A percentile compares a stretch with the other conserved stretches of the same genome.
phyloP scores from a whole-genome alignment of 2,797 vertebrate species.

The Sitta carolinensis region DNA sequence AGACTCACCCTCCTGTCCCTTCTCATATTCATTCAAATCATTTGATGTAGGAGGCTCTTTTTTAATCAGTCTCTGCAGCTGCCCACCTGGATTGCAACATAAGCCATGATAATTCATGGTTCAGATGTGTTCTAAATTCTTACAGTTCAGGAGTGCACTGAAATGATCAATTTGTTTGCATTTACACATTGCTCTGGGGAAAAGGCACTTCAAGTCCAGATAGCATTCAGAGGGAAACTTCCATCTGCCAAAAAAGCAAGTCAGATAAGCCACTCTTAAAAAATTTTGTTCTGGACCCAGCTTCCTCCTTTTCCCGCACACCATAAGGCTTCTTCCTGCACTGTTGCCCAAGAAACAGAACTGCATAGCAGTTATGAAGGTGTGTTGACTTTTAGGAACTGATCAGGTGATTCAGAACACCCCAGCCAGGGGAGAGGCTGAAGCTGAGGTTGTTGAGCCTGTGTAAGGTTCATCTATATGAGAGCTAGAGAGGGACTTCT shows the following conservation, averaged over 20 bases:
- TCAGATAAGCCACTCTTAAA: neutral
- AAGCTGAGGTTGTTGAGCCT: neutral
- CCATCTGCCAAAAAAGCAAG: neutral
- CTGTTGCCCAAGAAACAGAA: neutral
- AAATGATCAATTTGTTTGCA: neutral
- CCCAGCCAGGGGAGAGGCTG: neutral
- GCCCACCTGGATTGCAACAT: neutral
- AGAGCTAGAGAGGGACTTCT: neutral
- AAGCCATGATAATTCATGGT: fast-evolving
- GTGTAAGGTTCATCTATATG: neutral
- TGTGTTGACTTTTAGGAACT: neutral
- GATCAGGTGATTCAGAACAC: neutral
- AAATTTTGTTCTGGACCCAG: neutral
- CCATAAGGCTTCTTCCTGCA: fast-evolving
- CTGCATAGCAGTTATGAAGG: fast-evolving
- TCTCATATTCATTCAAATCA: fast-evolving
- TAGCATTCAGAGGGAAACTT: neutral
- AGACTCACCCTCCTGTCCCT: neutral
- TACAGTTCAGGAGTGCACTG: neutral
- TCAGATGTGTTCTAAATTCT: neutral
- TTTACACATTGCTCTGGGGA: neutral
- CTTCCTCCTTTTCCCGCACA: too few relatives aligned
- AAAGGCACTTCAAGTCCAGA: neutral
- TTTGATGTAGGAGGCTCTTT: fast-evolving
- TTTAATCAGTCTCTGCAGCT: neutral